Evolutionary conservation across 2,888 invertebrate species (phyloP).

Genomic region (Cheilosia vulpina): DNA sequence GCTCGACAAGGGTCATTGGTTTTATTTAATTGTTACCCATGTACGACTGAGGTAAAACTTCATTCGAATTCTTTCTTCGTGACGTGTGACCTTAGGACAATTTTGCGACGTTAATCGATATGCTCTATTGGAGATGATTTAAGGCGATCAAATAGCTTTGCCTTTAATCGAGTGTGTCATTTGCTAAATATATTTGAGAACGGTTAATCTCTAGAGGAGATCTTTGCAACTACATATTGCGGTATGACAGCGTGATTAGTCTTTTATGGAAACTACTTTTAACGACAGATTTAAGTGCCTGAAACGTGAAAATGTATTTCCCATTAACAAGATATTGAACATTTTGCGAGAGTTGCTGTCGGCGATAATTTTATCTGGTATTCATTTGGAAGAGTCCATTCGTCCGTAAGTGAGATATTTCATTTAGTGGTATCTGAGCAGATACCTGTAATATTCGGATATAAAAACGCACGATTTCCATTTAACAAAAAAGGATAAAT

Average conservation of each 20-base stretch:
- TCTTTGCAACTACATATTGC: neutral
- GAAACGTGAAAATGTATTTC: conserved; percentile 4
- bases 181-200: conserved; percentile 38
- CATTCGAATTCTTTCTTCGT: conserved; percentile 13
- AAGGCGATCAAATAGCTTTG: conserved; percentile 19
- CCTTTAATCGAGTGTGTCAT: conserved; percentile 49
- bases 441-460: too few species aligned
- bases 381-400: too few species aligned
- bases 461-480: too few species aligned
- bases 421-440: too few species aligned
- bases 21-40: conserved; percentile 49
- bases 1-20: conserved; percentile 64
- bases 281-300: neutral
- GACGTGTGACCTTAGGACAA: conserved; percentile 39
- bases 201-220: neutral
- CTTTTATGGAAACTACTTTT: conserved; percentile 3
- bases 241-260: neutral
- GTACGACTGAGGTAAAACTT: conserved; percentile 11
- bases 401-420: too few species aligned
- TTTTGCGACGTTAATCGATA: conserved; percentile 50
- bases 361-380: too few species aligned
- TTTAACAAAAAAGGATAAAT: too few species aligned
- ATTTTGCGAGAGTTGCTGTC: neutral
- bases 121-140: conserved; percentile 42
- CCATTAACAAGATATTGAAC: neutral